A percentile compares a stretch with the other conserved stretches of the same genome.
These are phyloP conservation scores for Ischnura elegans DNA, from an alignment of 2,888 invertebrate species.

Conservation along the genomic window DNA sequence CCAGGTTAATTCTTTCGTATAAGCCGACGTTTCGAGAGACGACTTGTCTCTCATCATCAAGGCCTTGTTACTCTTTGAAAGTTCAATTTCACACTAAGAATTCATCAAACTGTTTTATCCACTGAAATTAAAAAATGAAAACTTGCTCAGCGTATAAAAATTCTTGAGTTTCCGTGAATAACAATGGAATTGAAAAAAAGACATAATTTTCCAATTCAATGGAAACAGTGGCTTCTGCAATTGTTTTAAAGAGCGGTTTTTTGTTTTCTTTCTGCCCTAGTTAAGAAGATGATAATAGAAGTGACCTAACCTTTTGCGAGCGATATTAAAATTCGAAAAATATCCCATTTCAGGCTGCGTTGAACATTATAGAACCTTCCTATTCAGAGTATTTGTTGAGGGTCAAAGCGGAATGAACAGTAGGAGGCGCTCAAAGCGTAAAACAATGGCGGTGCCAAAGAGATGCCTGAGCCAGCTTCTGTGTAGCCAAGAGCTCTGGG, in stretches of 20 bases:
- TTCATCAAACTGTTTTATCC: too few species aligned
- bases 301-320: neutral
- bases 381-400: neutral
- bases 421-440: neutral
- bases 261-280: neutral
- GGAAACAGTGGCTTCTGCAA: neutral
- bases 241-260: neutral
- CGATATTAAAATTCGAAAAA: neutral
- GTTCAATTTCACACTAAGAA: too few species aligned
- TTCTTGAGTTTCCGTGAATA: too few species aligned
- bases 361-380: neutral
- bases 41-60: too few species aligned
- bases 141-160: too few species aligned
- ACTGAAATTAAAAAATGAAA: too few species aligned
- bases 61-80: too few species aligned
- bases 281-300: slow-evolving; percentile 24
- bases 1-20: too few species aligned
- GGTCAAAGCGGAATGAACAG: neutral
- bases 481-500: neutral
- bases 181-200: too few species aligned
- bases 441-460: neutral
- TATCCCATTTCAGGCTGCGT: neutral
- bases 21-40: too few species aligned
- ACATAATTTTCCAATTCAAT: neutral
- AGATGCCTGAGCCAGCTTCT: neutral